phyloP scores from a whole-genome alignment of 2,888 invertebrate species.

The Metellina segmentata region DNA sequence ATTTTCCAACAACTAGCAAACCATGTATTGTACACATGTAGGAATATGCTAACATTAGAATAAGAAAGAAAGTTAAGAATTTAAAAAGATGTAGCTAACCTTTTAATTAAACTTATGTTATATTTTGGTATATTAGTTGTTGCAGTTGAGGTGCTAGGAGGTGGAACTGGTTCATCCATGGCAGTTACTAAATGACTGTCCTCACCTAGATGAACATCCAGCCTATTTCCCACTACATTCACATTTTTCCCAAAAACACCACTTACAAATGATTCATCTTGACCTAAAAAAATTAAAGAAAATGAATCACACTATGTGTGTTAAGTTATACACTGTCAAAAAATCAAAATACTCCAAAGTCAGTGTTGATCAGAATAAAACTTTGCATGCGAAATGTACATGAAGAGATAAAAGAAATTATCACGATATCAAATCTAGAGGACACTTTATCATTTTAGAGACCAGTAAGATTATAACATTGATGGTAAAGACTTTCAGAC shows the following conservation, averaged over 20 bases:
- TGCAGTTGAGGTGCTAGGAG: slow-evolving; percentile 31
- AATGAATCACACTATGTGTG: background rate
- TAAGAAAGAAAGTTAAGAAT: background rate
- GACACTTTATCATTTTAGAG: no score
- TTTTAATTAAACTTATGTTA: slow-evolving; percentile 76
- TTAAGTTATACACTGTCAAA: no score
- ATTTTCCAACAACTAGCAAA: no score
- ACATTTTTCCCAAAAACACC: slow-evolving; percentile 91
- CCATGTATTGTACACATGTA: no score
- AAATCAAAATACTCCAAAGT: no score
- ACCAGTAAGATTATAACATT: no score
- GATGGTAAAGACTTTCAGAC: no score
- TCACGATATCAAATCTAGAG: no score
- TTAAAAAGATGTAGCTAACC: slow-evolving; percentile 39
- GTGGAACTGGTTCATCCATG: slow-evolving; percentile 45
- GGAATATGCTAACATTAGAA: background rate
- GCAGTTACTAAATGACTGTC: slow-evolving; percentile 57
- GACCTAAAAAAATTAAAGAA: slow-evolving; percentile 40
- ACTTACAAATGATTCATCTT: slow-evolving; percentile 80
- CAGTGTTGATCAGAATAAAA: no score
- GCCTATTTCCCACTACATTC: slow-evolving; percentile 91
- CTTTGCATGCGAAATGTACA: no score
- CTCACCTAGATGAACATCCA: slow-evolving; percentile 85
- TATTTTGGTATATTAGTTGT: slow-evolving; percentile 73
- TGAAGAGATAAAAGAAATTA: no score